Evolutionary conservation across 2,113 vertebrate species (phyloP), one percentile per base, ranked within the genome.

Genomic region (Nyctibius bracteatus): DNA sequence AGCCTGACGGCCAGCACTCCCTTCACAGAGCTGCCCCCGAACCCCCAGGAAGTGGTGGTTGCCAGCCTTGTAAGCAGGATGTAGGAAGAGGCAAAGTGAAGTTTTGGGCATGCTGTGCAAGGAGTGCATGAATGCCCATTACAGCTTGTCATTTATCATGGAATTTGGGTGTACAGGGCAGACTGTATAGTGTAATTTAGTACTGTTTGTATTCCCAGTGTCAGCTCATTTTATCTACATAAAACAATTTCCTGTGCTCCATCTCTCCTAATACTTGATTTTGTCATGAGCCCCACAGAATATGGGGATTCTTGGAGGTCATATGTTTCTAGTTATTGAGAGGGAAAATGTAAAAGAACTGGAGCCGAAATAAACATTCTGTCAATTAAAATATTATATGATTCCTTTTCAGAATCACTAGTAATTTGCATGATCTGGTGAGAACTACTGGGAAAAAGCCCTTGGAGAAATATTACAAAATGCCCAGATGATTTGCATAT

Each of bases 401-500:
- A 41, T 88, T 81, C 63, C n/a, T 94, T 65, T 94, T 91, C 59
- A 78, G 89, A 92, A 88, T 90, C 65, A 62, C 52, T 83, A n/a
- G 27, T 82, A 81, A 95, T 94, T 96, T 97, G 88, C 80, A 90
- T 68, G 81, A 94, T 91, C 77, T 87, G 83, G 52, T 93, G 80
- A 88, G 75, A 92, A 59, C 82, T 93, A 72, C 67, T 88, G 84
- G 78, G 88, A 79, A 89, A 72, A 91, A 87, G 93, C 72, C 95
- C 84, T 88, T 90, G 79, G 95, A 96, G 95, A 86, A 94, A 88
- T 94, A 94, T 47, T 94, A 68, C 72, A 78, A 81, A 94, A 96
- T 94, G 75, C 84, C 85, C 87, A 81, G 63, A 84, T 78, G 59
- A 95, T 95, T 94, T 97, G 85, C 89, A 93, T 96, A 74, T 96